Evolutionary conservation across 2,888 invertebrate genomes (phyloP).

Genomic region (Omphaloscelis lunosa): DNA sequence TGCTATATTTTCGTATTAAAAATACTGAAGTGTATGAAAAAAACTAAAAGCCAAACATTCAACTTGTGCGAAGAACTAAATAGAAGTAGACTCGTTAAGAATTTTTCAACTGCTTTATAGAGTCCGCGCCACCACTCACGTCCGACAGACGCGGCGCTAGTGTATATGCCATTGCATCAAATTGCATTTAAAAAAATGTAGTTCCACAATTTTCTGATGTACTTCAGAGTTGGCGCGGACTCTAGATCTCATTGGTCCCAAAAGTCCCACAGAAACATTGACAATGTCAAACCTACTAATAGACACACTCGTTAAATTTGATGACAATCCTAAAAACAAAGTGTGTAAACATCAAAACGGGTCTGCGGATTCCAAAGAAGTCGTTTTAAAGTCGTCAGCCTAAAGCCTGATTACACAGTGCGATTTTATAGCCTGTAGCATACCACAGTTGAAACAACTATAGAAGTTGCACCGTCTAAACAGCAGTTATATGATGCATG

Average conservation of each 20-base stretch:
- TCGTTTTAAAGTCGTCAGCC: constrained; percentile 42
- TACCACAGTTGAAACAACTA: not conserved
- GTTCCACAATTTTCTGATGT: too few relatives aligned
- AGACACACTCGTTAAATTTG: not conserved
- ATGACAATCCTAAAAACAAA: not conserved
- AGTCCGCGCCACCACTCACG: too few relatives aligned
- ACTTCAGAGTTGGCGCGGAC: too few relatives aligned
- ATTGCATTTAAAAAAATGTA: too few relatives aligned
- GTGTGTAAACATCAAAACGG: not conserved
- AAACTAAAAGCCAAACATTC: not conserved
- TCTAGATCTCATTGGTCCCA: not conserved
- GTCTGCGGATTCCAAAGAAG: not conserved
- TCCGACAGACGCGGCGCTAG: too few relatives aligned
- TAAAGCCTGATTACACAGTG: not conserved
- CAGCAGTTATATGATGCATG: too few relatives aligned
- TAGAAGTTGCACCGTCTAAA: not conserved
- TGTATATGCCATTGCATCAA: too few relatives aligned
- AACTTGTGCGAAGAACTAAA: not conserved
- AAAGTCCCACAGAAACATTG: not conserved
- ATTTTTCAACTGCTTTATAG: not conserved
- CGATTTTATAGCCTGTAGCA: not conserved
- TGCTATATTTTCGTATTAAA: constrained; percentile 46
- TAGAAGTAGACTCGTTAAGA: not conserved
- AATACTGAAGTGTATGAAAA: constrained; percentile 49
- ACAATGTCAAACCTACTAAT: not conserved